Percentiles rank a stretch among this genome's conserved stretches.
phyloP scores from a whole-genome alignment of 2,797 vertebrate species.

The Sebastes minor region DNA sequence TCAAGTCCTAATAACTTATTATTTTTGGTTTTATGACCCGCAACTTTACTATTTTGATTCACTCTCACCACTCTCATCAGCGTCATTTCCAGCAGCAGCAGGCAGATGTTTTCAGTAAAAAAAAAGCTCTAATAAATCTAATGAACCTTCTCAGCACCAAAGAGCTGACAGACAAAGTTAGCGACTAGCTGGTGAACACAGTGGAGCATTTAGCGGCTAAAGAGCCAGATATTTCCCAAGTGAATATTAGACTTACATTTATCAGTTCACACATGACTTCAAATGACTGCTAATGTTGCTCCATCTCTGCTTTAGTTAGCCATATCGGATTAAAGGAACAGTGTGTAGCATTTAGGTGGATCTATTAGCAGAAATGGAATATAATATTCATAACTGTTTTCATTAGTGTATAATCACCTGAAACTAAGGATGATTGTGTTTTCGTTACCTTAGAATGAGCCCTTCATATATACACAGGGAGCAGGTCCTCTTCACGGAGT shows the following conservation, averaged over 20 bases:
- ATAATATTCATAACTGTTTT: too few species aligned
- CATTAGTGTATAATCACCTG: too few species aligned
- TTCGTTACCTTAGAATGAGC: too few species aligned
- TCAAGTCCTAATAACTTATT: background rate
- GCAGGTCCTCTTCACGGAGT: too few species aligned
- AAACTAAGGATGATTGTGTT: too few species aligned
- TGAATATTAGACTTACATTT: conserved; percentile 1
- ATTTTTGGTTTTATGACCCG: background rate
- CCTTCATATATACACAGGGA: too few species aligned
- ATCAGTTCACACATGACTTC: background rate
- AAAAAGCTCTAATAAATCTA: background rate
- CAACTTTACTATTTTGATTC: background rate
- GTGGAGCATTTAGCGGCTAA: conserved; percentile 12
- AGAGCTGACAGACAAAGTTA: conserved; percentile 12
- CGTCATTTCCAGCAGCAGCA: background rate
- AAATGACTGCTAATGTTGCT: background rate
- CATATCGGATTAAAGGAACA: background rate
- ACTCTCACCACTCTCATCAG: background rate
- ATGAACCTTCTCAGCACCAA: background rate
- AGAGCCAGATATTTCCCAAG: background rate
- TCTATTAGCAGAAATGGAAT: too few species aligned
- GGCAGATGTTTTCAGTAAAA: conserved; percentile 9
- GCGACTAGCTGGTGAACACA: conserved; percentile 9
- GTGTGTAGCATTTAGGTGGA: too few species aligned
- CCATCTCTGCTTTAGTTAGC: background rate